Evolutionary conservation across 2,888 invertebrate species (phyloP).

Genomic region (Drosophila ustulata): DNA sequence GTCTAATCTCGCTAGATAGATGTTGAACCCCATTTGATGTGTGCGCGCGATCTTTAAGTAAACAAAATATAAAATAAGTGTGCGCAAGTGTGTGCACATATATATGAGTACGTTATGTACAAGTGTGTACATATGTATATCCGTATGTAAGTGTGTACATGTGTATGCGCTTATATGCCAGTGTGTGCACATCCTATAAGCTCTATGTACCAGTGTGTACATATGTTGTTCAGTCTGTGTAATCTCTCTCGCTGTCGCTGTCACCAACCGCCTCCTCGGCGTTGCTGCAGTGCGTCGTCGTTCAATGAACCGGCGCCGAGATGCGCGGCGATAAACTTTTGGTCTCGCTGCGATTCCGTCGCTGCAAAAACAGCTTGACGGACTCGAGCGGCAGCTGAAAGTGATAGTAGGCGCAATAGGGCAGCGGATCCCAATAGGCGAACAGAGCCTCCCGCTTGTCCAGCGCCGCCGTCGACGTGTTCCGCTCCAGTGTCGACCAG

Average conservation of each 20-base stretch:
- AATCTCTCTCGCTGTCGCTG: conserved; percentile 69
- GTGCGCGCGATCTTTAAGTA: conserved; percentile 52
- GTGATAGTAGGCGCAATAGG: conserved; percentile 94
- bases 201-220: conserved; percentile 21
- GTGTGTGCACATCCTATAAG: background rate
- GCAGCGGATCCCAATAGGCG: conserved; percentile 93
- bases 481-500: conserved; percentile 82
- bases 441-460: conserved; percentile 93
- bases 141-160: background rate
- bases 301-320: conserved; percentile 80
- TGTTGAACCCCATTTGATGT: conserved; percentile 74
- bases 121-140: conserved; percentile 2
- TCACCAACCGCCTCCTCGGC: conserved; percentile 30
- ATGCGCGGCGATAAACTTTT: conserved; percentile 81
- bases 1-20: conserved; percentile 75
- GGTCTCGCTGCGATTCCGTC: conserved; percentile 81
- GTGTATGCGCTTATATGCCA: background rate
- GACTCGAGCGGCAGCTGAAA: conserved; percentile 90
- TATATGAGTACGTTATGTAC: conserved; percentile 1
- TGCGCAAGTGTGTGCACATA: conserved; percentile 6
- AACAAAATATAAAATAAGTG: conserved; percentile 59
- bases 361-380: conserved; percentile 86
- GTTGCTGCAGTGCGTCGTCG: conserved; percentile 54
- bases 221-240: conserved; percentile 73
- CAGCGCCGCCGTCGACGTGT: conserved; percentile 85